These are phyloP conservation scores for Promerops cafer DNA, from an alignment of 2,113 vertebrate species.

Conservation along the genomic window DNA sequence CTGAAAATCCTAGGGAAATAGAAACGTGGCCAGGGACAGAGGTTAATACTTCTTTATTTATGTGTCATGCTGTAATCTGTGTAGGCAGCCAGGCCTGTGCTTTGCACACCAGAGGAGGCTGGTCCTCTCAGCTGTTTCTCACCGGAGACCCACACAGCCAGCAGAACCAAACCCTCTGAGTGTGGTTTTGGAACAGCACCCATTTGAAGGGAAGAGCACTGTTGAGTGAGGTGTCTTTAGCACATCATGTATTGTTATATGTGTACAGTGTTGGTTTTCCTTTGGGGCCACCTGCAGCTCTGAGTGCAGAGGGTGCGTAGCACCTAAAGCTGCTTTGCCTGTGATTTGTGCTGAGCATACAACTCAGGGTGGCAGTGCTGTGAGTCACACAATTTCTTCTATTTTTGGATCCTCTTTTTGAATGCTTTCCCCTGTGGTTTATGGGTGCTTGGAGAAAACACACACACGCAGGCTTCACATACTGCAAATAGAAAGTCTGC, in stretches of 20 bases:
- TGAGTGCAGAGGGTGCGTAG: neutral
- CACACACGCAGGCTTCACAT: neutral
- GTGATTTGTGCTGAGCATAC: neutral
- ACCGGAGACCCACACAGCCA: neutral
- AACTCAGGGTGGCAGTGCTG: neutral
- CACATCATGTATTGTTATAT: neutral
- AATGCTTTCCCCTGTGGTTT: slow-evolving; percentile 22
- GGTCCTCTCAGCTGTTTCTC: neutral
- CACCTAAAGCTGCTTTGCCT: neutral
- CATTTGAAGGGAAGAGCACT: neutral
- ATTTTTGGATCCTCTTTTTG: slow-evolving; percentile 21
- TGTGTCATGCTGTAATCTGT: neutral
- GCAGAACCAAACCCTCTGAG: neutral
- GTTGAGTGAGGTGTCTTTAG: neutral
- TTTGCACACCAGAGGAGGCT: neutral
- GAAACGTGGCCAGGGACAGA: neutral
- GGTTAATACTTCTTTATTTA: neutral
- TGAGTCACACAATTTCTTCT: slow-evolving; percentile 14
- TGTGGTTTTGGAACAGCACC: neutral
- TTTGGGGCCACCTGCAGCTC: neutral
- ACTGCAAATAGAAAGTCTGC: slow-evolving; percentile 47
- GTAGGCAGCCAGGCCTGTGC: neutral
- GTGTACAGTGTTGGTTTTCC: neutral
- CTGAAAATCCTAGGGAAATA: neutral
- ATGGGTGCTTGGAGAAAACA: slow-evolving; percentile 23